Evolutionary conservation across 2,888 invertebrate genomes (phyloP).

Genomic region (Teinopalpus imperialis): DNA sequence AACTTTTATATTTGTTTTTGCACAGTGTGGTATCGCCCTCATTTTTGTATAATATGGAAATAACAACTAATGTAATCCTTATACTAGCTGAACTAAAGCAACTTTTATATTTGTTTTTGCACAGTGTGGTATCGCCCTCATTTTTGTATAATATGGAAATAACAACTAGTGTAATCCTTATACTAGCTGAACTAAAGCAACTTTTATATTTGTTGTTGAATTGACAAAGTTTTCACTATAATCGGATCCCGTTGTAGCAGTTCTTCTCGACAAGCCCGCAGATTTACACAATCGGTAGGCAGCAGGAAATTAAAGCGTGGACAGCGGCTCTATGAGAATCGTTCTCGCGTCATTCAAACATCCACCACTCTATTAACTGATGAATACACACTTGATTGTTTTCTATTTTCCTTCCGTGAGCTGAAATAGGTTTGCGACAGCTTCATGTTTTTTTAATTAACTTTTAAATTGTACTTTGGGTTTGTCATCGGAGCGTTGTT

Average conservation of each 20-base stretch:
- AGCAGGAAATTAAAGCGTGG: slow-evolving; percentile 75
- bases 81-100: too few relatives aligned
- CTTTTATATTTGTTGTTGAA: too few relatives aligned
- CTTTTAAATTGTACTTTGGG: background rate
- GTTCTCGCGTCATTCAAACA: slow-evolving; percentile 59
- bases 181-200: too few relatives aligned
- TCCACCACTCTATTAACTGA: slow-evolving; percentile 46
- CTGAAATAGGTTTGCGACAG: slow-evolving; percentile 11
- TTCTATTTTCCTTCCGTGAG: slow-evolving; percentile 18
- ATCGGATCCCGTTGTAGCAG: background rate
- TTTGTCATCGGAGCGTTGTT: too few relatives aligned
- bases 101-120: too few relatives aligned
- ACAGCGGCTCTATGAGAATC: slow-evolving; percentile 45
- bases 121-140: too few relatives aligned
- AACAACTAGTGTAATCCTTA: too few relatives aligned
- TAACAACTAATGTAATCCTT: too few relatives aligned
- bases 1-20: too few relatives aligned
- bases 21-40: too few relatives aligned
- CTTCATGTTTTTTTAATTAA: slow-evolving; percentile 1
- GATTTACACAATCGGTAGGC: slow-evolving; percentile 49
- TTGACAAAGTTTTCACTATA: slow-evolving; percentile 6
- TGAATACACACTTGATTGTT: slow-evolving; percentile 38
- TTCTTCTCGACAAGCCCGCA: slow-evolving; percentile 25
- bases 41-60: too few relatives aligned
- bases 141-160: too few relatives aligned